Base-by-base conservation (phyloP, 2,888 invertebrate genomes). In the Lasioglossum pauxillum region DNA sequence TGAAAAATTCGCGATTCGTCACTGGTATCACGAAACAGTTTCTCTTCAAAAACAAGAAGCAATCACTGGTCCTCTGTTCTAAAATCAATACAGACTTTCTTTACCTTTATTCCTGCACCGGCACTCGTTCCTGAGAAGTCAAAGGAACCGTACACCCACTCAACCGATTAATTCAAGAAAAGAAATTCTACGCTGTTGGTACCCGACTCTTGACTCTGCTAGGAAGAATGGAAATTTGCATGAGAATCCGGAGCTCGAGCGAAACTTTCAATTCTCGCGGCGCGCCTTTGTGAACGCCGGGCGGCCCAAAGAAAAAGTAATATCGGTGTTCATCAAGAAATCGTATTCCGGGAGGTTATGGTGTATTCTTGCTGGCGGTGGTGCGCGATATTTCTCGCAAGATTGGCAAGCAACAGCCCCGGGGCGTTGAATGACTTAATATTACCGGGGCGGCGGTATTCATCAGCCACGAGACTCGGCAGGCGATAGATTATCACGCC, bases 261-360 rank as follows among this genome's bases (percentile, higher is more conserved):
- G 27, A 31, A 60, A 60, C 60, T 60, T 60, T 60, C 60, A 60
- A 60, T 60, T 60, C 60, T 27, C 60, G 53, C 53, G 23, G 23
- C 53, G 23, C 64, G 64, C 27, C 64, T 31, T 31, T 64, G 64
- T 7, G 64, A 27, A 16, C 64, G 53, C 53, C 53, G 53, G n/a
- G 0, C 53, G 53, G 5, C 16, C 64, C 31, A 64, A 31, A 64
- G 64, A 64, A 64, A 64, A 64, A 64, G 64, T 64, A 64, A 64
- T 64, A 64, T 64, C 64, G 64, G 64, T 64, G 64, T 64, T 64
- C 31, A 64, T 64, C 31, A 64, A 64, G 31, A 64, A 64, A 31
- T 64, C 31, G 31, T 31, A 31, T 64, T 31, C 64, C 64, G n/a
- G 23, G 23, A 14, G 44, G 23, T 3, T n/a, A 23, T 0, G 53